These are phyloP conservation scores for Jacana jacana DNA, from an alignment of 2,113 vertebrate species.

Conservation along the genomic window DNA sequence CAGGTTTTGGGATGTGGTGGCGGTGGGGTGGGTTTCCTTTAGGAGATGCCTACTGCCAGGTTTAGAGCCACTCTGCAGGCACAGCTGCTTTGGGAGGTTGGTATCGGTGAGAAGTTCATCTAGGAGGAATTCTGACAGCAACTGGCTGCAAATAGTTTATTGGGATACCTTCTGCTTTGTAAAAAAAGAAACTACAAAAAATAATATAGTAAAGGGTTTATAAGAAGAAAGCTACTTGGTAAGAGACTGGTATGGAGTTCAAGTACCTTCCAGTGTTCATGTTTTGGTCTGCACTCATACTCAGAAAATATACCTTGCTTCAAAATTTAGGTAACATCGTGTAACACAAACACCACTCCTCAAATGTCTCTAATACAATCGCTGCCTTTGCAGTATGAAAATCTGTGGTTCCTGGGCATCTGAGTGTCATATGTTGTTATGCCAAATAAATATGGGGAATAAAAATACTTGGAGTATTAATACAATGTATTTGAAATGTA, in stretches of 20 bases:
- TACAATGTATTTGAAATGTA: not conserved
- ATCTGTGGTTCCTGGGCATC: not conserved
- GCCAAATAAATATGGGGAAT: not conserved
- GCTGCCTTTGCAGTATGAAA: not conserved
- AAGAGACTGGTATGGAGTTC: not conserved
- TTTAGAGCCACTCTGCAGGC: not conserved
- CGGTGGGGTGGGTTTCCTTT: not conserved
- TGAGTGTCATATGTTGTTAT: not conserved
- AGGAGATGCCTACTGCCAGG: not conserved
- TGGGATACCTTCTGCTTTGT: not conserved
- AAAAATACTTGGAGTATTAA: not conserved
- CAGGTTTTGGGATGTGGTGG: not conserved
- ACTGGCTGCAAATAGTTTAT: not conserved
- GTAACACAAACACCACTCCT: not conserved
- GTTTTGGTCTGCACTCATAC: rapidly evolving
- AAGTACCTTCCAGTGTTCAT: not conserved
- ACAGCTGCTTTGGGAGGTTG: not conserved
- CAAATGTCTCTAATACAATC: not conserved
- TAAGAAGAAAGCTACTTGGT: not conserved
- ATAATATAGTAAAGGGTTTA: not conserved
- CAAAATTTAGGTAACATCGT: rapidly evolving
- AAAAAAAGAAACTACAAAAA: not conserved
- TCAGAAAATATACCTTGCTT: not conserved
- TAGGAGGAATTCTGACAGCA: not conserved
- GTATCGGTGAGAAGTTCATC: not conserved